Base-by-base conservation (phyloP, 2,113 vertebrate species). In the Paradoxurus hermaphroditus region DNA sequence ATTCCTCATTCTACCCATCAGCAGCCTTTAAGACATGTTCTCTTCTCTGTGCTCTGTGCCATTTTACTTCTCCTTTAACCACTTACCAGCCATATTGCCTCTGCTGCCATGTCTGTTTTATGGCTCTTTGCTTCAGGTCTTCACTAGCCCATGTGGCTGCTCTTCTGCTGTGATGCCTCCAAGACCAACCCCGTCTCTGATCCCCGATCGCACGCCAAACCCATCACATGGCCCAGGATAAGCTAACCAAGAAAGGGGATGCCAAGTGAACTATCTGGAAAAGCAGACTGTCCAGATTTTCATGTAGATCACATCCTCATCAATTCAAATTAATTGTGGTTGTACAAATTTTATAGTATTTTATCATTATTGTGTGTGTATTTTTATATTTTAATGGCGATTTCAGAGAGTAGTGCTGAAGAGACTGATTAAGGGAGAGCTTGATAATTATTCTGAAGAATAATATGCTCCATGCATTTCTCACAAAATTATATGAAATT, bases 401-500 rank as follows among this genome's bases (percentile, higher is more conserved):
- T 67, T 97, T 91, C 75, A 94, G 70, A 53, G 34, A 90, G 19
- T 39, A 68, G 41, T 72, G 25, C 29, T 78, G 59, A 88, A 79
- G 86, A 95, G 59, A 68, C 6, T 65, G 63, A 53, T 70, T 41
- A 91, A 85, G 16, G 39, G 27, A 41, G 21, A 94, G 19, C 16
- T 90, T 93, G 94, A 44, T 90, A 51, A 59, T 92, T 81, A 91
- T 86, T 92, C 29, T 67, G 75, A 94, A 59, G 34, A 53, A 89
- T 77, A 53, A 65, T 56, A 19, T 70, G 16, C 59, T 90, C 41
- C 39, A 72, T 77, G 25, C 9, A 72, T 93, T 97, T 90, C 56
- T 94, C 88, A 97, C 25, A 49, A 86, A 83, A 62, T 93, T 90
- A 34, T 84, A 68, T 90, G 59, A 91, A 96, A 96, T 79, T 92